phyloP scores from a whole-genome alignment of 1,140 invertebrate genomes.

The Lordiphosa mommai region DNA sequence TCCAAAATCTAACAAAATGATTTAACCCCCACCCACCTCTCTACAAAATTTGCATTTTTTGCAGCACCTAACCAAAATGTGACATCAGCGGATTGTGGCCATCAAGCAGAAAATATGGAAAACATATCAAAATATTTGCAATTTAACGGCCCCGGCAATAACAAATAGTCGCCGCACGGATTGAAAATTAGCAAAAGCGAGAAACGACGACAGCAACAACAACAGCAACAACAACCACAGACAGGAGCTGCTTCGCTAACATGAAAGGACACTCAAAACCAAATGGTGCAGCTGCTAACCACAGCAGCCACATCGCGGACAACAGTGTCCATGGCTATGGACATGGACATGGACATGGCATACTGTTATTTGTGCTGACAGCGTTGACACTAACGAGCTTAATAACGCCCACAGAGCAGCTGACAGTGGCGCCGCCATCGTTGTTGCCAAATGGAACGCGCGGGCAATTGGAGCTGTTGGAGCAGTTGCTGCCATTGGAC shows the following conservation, averaged over 20 bases:
- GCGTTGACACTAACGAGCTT: conserved; percentile 75
- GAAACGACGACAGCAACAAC: not conserved
- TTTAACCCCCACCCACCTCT: too few species aligned
- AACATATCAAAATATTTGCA: conserved; percentile 72
- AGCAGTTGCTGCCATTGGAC: conserved; percentile 14
- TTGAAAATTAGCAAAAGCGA: conserved; percentile 49
- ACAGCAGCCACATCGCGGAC: conserved; percentile 28
- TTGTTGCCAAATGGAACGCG: conserved; percentile 35
- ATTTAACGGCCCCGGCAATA: conserved; percentile 37
- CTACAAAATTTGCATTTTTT: too few species aligned
- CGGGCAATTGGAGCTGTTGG: conserved; percentile 14
- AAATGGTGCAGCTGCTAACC: conserved; percentile 55
- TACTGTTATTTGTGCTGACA: conserved; percentile 73
- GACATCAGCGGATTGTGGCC: conserved; percentile 10
- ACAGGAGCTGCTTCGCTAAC: conserved; percentile 16
- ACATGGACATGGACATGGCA: conserved; percentile 29
- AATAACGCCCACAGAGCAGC: conserved; percentile 73
- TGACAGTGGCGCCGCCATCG: conserved; percentile 34
- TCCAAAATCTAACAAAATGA: too few species aligned
- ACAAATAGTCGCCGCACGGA: conserved; percentile 27
- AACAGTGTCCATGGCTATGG: conserved; percentile 29
- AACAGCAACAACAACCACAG: conserved; percentile 16
- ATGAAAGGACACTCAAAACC: conserved; percentile 64
- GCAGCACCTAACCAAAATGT: conserved; percentile 27
- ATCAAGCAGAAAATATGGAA: conserved; percentile 47